Conservation (phyloP, 2,888 invertebrate genomes). For the Serripes groenlandicus region DNA sequence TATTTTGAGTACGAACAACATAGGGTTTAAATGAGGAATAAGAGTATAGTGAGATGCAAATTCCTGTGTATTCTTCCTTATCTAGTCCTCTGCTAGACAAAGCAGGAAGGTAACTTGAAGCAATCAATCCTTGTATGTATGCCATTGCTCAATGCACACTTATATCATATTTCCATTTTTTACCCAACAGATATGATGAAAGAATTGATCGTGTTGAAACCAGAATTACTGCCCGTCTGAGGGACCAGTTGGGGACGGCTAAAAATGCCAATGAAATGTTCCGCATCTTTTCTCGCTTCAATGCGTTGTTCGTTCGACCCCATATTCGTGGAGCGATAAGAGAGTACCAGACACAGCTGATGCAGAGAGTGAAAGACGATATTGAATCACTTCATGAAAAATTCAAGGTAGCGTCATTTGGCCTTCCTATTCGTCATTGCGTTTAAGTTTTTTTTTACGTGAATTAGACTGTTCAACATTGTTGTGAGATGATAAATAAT, state of each 20-base stretch:
- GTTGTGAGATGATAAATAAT: no score
- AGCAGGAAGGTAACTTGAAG: no score
- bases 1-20: no score
- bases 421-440: no score
- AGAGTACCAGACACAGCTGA: conserved; percentile 99
- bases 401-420: conserved; percentile 91
- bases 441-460: no score
- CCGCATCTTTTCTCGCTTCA: conserved; percentile 98
- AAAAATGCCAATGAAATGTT: conserved; percentile 99
- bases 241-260: conserved; percentile 99
- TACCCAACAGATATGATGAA: conserved; percentile 95
- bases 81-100: no score
- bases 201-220: conserved; percentile 99
- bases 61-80: no score
- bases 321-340: conserved; percentile 99
- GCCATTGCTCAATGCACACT: no score
- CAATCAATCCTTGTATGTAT: no score
- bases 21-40: no score
- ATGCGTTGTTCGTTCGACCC: conserved; percentile 98
- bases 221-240: conserved; percentile 97
- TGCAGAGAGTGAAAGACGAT: conserved; percentile 99
- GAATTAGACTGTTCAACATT: no score
- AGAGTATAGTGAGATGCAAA: no score
- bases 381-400: conserved; percentile 99
- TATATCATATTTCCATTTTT: neutral